A percentile compares a stretch with the other conserved stretches of the same genome.
These are phyloP conservation scores for Apis dorsata DNA, from an alignment of 1,140 invertebrate genomes.

Conservation along the genomic window DNA sequence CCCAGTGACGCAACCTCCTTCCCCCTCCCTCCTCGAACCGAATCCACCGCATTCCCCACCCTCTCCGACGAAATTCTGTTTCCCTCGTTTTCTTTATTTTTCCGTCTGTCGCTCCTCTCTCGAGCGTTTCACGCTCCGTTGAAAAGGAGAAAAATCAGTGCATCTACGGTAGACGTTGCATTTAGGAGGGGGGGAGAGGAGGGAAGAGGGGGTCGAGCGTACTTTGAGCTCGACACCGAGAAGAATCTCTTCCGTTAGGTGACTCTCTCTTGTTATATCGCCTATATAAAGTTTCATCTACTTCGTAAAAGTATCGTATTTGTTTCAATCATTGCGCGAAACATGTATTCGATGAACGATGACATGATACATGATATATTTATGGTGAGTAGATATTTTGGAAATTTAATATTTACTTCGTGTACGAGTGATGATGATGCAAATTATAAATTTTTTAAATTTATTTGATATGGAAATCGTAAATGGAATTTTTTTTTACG, in stretches of 20 bases:
- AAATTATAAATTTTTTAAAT: too few relatives aligned
- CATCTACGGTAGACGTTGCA: background rate
- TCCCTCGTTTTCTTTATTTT: background rate
- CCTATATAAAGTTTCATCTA: background rate
- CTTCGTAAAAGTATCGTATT: background rate
- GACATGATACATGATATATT: too few relatives aligned
- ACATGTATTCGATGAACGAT: too few relatives aligned
- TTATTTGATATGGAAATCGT: too few relatives aligned
- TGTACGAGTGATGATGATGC: too few relatives aligned
- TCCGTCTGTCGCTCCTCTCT: background rate
- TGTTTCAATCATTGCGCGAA: background rate
- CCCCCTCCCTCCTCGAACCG: background rate
- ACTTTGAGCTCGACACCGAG: slow-evolving; percentile 1
- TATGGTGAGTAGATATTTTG: too few relatives aligned
- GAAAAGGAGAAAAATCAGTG: slow-evolving; percentile 52
- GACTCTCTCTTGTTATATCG: background rate
- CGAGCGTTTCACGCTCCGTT: background rate
- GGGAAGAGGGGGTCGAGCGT: background rate
- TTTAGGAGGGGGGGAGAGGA: background rate
- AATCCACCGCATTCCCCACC: background rate
- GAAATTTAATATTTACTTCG: too few relatives aligned
- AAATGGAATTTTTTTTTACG: too few relatives aligned
- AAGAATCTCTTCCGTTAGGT: background rate
- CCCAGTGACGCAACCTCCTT: background rate
- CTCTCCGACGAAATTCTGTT: slow-evolving; percentile 41